phyloP scores from a whole-genome alignment of 2,113 vertebrate species.

The Galeopterus variegatus region DNA sequence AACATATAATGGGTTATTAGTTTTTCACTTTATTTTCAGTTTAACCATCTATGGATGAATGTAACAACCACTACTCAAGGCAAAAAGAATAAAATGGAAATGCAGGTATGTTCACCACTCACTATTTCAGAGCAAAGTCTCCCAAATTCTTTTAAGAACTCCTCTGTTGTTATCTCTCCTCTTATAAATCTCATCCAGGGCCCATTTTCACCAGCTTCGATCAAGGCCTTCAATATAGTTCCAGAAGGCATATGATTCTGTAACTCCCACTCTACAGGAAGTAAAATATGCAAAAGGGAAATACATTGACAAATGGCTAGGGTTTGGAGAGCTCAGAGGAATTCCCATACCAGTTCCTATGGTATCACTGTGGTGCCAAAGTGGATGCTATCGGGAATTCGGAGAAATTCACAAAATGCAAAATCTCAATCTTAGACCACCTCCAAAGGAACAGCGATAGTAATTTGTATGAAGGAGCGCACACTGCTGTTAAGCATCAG shows the following conservation, averaged over 20 bases:
- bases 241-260: constrained; percentile 86
- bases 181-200: constrained; percentile 88
- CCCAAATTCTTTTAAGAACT: constrained; percentile 89
- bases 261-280: constrained; percentile 90
- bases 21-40: constrained; percentile 43
- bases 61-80: background rate
- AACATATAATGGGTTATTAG: background rate
- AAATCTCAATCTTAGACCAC: background rate
- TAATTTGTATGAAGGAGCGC: background rate
- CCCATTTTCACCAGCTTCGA: constrained; percentile 83
- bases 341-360: background rate
- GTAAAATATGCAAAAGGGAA: constrained; percentile 18
- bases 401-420: background rate
- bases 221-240: constrained; percentile 86
- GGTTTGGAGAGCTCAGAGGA: background rate
- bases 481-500: background rate
- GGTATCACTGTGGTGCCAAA: background rate
- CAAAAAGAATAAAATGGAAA: background rate
- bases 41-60: constrained; percentile 13
- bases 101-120: constrained; percentile 74
- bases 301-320: background rate
- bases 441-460: background rate
- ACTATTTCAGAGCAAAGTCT: constrained; percentile 89
- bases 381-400: background rate
- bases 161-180: constrained; percentile 88